Evolutionary conservation across 1,140 invertebrate species (phyloP), one percentile per base, ranked within the genome.

Genomic region (Zaprionus ghesquierei): DNA sequence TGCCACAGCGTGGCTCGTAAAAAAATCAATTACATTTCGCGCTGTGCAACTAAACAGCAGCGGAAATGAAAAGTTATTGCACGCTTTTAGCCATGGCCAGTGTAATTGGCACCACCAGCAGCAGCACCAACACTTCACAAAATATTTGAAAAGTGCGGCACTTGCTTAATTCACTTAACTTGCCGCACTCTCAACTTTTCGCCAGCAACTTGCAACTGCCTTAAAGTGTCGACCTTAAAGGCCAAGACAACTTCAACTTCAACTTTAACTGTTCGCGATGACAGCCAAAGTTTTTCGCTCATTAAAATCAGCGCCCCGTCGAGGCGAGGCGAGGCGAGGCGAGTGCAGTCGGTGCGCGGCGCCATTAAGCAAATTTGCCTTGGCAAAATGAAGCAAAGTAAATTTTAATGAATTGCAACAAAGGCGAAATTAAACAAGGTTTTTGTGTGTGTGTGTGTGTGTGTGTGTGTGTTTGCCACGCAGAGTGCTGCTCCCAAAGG

Each of bases 1-100:
- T 61, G 68, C 56, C 65, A 3, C 44, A 50, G 29, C 13, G 27
- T 31, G 41, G 41, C 61, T 69, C 74, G 55, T 64, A 84, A 79
- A 78, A 77, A 79, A 75, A 80, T 82, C 76, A 82, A 84, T 82
- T 82, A 84, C 59, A 75, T 54, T 77, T 56, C 62, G 50, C 62
- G 44, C 50, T 72, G 25, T 61, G 69, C 69, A 71, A 68, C 59
- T 75, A 64, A 76, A 76, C 59, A 71, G 50, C 10, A 35, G 18
- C 69, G 81, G 53, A 86, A 86, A 86, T 87, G 78, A 87, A 69
- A 86, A 86, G 75, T 86, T 87, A 79, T 79, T 69, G 78, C 78
- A 73, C 59, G 79, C 73, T 87, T 70, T 82, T 69, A 84, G 73
- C 71, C 55, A 60, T 63, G 55, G n/a, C 49, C 50, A 68, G 41